A percentile compares a stretch with the other conserved stretches of the same genome.
Evolutionary conservation across 2,888 invertebrate genomes (phyloP).

Genomic region (Acrocyrtus sp.): DNA sequence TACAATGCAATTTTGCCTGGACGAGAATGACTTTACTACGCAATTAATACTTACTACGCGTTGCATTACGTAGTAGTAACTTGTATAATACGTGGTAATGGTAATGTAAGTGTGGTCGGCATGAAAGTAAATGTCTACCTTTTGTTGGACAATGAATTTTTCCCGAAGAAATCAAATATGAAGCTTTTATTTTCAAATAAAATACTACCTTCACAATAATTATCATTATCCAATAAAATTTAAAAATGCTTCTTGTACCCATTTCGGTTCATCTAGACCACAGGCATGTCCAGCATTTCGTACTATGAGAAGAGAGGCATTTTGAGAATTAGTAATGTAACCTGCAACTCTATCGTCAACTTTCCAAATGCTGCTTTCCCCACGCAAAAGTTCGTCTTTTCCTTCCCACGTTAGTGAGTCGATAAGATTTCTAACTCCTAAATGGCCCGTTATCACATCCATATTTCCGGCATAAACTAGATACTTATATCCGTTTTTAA

Average conservation of each 20-base stretch:
- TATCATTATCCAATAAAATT: not conserved
- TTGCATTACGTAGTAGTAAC: too few relatives aligned
- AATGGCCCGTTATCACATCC: slow-evolving; percentile 12
- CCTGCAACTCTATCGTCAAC: slow-evolving; percentile 8
- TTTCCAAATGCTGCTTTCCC: slow-evolving; percentile 1
- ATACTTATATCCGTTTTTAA: slow-evolving; percentile 1
- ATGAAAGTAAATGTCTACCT: too few relatives aligned
- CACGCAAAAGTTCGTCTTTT: not conserved
- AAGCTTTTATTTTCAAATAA: too few relatives aligned
- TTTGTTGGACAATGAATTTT: too few relatives aligned
- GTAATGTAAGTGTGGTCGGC: too few relatives aligned
- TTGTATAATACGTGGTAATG: too few relatives aligned
- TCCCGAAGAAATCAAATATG: too few relatives aligned
- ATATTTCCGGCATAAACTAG: slow-evolving; percentile 17
- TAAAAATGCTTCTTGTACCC: not conserved
- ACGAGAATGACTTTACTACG: too few relatives aligned
- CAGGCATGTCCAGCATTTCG: slow-evolving; percentile 23
- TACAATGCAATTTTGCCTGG: too few relatives aligned
- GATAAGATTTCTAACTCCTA: slow-evolving; percentile 7
- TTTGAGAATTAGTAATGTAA: not conserved
- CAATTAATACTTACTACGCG: too few relatives aligned
- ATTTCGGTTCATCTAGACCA: slow-evolving; percentile 1
- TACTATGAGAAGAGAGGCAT: slow-evolving; percentile 23
- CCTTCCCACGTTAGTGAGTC: slow-evolving; percentile 13
- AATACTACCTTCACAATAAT: too few relatives aligned